These are phyloP conservation scores for Vannuccia rotundouncinata DNA, from an alignment of 2,888 invertebrate species.

Conservation along the genomic window DNA sequence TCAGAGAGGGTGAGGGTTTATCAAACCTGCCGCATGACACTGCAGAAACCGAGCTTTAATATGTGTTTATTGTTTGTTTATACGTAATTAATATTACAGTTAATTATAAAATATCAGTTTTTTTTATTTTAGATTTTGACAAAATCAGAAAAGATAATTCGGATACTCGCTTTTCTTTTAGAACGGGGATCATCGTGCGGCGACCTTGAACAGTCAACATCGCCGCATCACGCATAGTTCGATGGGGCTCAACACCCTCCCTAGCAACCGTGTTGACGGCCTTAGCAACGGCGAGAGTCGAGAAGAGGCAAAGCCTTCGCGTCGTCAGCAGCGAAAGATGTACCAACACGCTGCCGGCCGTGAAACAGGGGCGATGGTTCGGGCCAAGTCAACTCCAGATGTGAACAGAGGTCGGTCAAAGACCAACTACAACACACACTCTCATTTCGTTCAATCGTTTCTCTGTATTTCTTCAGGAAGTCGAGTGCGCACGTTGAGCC, in stretches of 20 bases:
- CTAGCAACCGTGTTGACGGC: not conserved
- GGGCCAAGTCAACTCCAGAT: not conserved
- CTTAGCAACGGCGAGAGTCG: not conserved
- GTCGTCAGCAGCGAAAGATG: not conserved
- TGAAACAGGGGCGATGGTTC: not conserved
- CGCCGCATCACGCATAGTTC: not conserved
- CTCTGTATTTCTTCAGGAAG: too few species aligned
- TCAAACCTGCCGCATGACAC: too few species aligned
- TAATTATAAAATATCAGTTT: too few species aligned
- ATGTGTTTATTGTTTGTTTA: too few species aligned
- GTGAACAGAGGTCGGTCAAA: not conserved
- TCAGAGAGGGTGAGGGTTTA: not conserved
- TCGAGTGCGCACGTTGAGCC: too few species aligned
- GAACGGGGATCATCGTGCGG: not conserved
- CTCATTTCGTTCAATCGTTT: too few species aligned
- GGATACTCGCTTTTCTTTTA: too few species aligned
- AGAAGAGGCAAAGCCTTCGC: not conserved
- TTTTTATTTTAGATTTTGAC: too few species aligned
- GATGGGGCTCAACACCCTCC: not conserved
- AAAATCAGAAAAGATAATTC: too few species aligned
- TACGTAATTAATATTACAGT: too few species aligned
- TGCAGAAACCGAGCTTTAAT: too few species aligned
- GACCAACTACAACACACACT: too few species aligned
- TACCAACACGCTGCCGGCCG: conserved; percentile 3
- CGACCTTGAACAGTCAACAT: not conserved